Conservation (phyloP, 2,113 vertebrate species). For the Eptesicus fuscus region DNA sequence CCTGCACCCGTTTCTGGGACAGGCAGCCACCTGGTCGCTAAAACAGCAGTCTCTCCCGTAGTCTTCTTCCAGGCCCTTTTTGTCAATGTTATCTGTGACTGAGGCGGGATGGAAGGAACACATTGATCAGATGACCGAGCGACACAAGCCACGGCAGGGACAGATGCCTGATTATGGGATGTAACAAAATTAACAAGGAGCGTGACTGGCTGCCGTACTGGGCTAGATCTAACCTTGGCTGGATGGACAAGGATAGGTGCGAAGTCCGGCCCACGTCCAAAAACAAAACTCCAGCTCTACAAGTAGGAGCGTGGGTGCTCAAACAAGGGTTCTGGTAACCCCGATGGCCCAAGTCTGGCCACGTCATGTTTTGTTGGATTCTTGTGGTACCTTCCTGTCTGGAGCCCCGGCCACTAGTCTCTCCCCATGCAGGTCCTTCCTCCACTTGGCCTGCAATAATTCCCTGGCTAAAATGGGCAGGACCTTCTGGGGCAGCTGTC, state of each 20-base stretch:
- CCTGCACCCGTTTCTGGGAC: not conserved
- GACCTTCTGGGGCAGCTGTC: too few relatives aligned
- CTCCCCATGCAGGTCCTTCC: rapidly evolving
- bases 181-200: not conserved
- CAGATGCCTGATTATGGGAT: too few relatives aligned
- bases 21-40: conserved; percentile 7
- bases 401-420: not conserved
- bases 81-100: not conserved
- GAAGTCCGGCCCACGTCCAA: too few relatives aligned
- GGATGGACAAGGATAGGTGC: too few relatives aligned
- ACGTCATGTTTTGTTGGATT: too few relatives aligned
- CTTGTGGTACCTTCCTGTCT: not conserved
- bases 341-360: too few relatives aligned
- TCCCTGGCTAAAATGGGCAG: not conserved
- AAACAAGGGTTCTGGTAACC: too few relatives aligned
- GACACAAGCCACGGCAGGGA: not conserved
- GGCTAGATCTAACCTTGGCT: too few relatives aligned
- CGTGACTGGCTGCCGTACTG: too few relatives aligned
- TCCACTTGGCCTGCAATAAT: too few relatives aligned
- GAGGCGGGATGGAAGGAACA: not conserved
- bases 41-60: not conserved
- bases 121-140: not conserved
- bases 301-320: too few relatives aligned
- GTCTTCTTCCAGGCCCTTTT: rapidly evolving
- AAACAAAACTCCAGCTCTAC: too few relatives aligned